phyloP scores from a whole-genome alignment of 1,140 invertebrate genomes.

The Latrodectus geometricus region DNA sequence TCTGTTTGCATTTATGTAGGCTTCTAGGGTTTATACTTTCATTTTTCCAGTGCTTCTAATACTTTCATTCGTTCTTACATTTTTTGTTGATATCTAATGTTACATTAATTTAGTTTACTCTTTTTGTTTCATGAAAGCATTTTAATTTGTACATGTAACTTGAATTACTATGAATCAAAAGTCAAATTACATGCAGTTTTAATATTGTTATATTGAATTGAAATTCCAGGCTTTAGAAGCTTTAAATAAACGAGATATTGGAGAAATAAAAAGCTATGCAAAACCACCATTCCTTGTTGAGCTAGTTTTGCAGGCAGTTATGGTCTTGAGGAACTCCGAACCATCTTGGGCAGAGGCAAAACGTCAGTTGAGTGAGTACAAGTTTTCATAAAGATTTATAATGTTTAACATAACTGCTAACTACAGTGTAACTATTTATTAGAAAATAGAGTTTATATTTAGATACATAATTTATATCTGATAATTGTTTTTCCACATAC shows the following conservation, averaged over 20 bases:
- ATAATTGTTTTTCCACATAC: no score
- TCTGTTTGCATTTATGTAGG: no score
- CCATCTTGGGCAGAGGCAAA: slow-evolving; percentile 88
- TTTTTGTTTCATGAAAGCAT: no score
- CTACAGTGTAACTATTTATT: background rate
- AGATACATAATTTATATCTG: no score
- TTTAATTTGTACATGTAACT: no score
- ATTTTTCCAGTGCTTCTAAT: no score
- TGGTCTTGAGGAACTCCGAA: slow-evolving; percentile 82
- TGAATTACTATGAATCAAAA: no score
- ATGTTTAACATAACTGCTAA: background rate
- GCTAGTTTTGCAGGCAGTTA: slow-evolving; percentile 89
- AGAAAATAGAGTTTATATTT: background rate
- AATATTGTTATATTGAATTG: background rate
- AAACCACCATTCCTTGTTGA: slow-evolving; percentile 85
- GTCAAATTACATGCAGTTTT: no score
- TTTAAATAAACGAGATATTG: slow-evolving; percentile 87
- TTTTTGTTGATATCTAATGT: no score
- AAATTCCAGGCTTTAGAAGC: slow-evolving; percentile 78
- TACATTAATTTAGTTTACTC: no score
- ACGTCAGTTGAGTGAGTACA: slow-evolving; percentile 76
- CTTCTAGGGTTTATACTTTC: no score
- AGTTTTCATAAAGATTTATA: background rate
- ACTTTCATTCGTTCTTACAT: no score
- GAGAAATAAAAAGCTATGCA: slow-evolving; percentile 88